Evolutionary conservation across 2,797 vertebrate genomes (phyloP), one percentile per base, ranked within the genome.

Genomic region (Acomys russatus): DNA sequence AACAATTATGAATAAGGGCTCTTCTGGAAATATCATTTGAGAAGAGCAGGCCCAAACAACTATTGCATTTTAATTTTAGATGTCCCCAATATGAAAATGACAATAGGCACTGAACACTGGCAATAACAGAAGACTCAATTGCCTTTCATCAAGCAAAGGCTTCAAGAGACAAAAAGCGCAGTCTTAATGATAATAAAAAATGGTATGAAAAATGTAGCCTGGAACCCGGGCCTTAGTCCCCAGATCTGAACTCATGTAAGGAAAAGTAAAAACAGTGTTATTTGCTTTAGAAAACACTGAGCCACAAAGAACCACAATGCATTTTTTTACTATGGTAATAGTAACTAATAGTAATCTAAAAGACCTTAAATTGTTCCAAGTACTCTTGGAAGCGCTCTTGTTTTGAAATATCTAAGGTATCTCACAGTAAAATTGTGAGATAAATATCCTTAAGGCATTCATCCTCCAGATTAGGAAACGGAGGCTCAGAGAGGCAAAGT

Each of bases 121-220:
- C 28, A 94, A 61, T 8, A 92, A 82, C 61, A 93, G 68, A 68
- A 94, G 59, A 51, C 33, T 85, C 56, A 28, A 88, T 28, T 90
- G 77, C 73, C 76, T 96, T 95, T 88, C 63, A 93, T 90, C 74
- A 94, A 91, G 11, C 11, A 76, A 92, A 91, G 22, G 33, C 51
- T 94, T 91, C 28, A 85, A 77, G 59, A 86, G 49, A 92, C 91
- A 96, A 90, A 96, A 89, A 28, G 66, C 44, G 18, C 56, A 17
- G 35, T 91, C 18, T 63, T 63, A 2, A 2, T 33, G 18, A 59
- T 8, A 70, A 35, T 51, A 93, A 80, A 80, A 91, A 94, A 56
- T 35, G 10, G 91, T 49, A 44, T n/a, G 51, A 51, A 68, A 78
- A 88, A 30, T 80, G 4, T 28, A 92, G 10, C 49, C 84, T 88